Evolutionary conservation across 2,888 invertebrate genomes (phyloP), one percentile per base, ranked within the genome.

Genomic region (Artemia sinica): DNA sequence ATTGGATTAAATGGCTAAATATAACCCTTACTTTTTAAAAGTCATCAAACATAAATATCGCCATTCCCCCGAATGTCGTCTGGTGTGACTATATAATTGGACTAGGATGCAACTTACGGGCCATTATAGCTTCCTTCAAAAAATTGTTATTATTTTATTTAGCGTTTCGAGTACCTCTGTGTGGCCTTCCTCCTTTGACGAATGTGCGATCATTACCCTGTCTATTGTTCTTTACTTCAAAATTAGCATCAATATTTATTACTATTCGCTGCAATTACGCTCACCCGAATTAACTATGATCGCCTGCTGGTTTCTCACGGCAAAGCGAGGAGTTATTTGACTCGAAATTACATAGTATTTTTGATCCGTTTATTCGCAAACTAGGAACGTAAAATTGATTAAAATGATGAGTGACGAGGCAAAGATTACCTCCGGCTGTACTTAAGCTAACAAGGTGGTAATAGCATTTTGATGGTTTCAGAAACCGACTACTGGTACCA

Each of bases 241-340:
- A 58, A 58, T 58, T 58, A 58, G 58, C 58, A 58, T 58, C 58
- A 58, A 58, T 58, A 58, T 58, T 58, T 58, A 58, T 58, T 58
- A 58, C 58, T 58, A 58, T 18, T 58, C 58, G 7, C 9, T 58
- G 58, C 58, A 58, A 58, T 58, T 58, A 58, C 58, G 58, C 10
- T 58, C 58, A 58, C 58, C 58, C 58, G 58, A 58, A 58, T 58
- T 58, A 58, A 58, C 58, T 58, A 58, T 58, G 58, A 58, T 58
- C n/a, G 18, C 58, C 58, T 58, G 58, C 58, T 58, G 58, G 8
- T 58, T 58, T 58, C 58, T 58, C 58, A 58, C 58, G 58, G 14
- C 58, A 10, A 18, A 58, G 58, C 58, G 58, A 58, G 58, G 58
- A 58, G 58, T 58, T 58, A 58, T 58, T 58, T 58, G 58, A 58